Evolutionary conservation across 2,113 vertebrate species (phyloP), one percentile per base, ranked within the genome.

Genomic region (Chaetodon trifascialis): DNA sequence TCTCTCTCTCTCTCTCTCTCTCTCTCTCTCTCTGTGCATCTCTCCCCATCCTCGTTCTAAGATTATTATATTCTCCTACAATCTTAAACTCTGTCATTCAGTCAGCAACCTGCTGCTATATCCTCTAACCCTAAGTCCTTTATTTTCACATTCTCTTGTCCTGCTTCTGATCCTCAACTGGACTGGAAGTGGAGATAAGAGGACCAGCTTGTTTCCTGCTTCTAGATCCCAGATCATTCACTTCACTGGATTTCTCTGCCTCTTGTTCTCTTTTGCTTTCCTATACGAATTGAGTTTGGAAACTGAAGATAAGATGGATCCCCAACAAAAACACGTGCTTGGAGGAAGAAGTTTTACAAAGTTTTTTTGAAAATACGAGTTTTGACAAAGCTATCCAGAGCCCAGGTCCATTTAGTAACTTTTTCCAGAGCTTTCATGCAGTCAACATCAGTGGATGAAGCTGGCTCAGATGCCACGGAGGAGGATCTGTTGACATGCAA

Each of bases 91-190:
- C 77, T n/a, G 11, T 47, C 73, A 73, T 55, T 86, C 76, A 84
- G 52, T 49, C 64, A 71, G 72, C 47, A 79, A 54, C 77, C 79
- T 85, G 34, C 79, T 73, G 73, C 49, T 80, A 54, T 42, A 77
- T 64, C 67, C 56, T 46, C 70, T 51, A 6, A 21, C 54, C 72
- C 44, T 51, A 38, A 80, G 75, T 76, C 80, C 38, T 87, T 76
- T 42, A 30, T 68, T 51, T 67, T 59, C 44, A 46, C 46, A 7
- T 59, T 49, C 60, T 58, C 42, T 60, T 36, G 1, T 59, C 81
- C 59, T 65, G 70, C 68, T 51, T 67, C 76, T 84, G 85, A 80
- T 84, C 34, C 79, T 71, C 47, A 55, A 76, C 87, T 76, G 85
- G 56, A 76, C 75, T 77, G 62, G 46, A 87, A 72, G 74, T 9